Percentiles rank a stretch among this genome's conserved stretches.
phyloP scores from a whole-genome alignment of 1,140 invertebrate species.

The Magallana ariakensis region DNA sequence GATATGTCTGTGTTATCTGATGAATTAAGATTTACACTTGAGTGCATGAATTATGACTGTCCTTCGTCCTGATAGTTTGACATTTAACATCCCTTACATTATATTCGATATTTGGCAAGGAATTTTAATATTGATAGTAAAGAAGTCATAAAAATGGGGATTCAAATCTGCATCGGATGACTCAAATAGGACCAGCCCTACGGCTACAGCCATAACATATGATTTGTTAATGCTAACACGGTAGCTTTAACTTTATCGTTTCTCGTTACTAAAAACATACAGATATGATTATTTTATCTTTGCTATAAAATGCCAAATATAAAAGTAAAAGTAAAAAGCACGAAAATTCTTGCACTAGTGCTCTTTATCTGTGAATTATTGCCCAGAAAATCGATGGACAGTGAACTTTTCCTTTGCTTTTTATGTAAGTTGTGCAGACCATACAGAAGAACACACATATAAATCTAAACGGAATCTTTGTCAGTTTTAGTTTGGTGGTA shows the following conservation, averaged over 20 bases:
- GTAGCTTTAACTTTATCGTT: not conserved
- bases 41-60: no score
- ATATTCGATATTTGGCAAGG: no score
- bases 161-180: no score
- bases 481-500: not conserved
- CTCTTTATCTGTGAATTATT: slow-evolving; percentile 3
- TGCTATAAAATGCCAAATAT: not conserved
- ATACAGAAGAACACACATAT: not conserved
- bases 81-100: no score
- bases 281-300: not conserved
- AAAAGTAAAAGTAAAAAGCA: not conserved
- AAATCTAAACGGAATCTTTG: not conserved
- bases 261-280: not conserved
- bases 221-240: not conserved
- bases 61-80: no score
- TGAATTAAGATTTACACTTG: no score
- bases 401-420: not conserved
- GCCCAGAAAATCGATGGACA: not conserved
- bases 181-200: no score
- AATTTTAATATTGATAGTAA: no score
- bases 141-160: no score
- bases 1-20: no score
- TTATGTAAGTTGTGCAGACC: not conserved
- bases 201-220: not conserved
- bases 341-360: not conserved